Percentiles rank a stretch among this genome's conserved stretches.
Evolutionary conservation across 1,140 invertebrate genomes (phyloP).

Genomic region (Adelges cooleyi): DNA sequence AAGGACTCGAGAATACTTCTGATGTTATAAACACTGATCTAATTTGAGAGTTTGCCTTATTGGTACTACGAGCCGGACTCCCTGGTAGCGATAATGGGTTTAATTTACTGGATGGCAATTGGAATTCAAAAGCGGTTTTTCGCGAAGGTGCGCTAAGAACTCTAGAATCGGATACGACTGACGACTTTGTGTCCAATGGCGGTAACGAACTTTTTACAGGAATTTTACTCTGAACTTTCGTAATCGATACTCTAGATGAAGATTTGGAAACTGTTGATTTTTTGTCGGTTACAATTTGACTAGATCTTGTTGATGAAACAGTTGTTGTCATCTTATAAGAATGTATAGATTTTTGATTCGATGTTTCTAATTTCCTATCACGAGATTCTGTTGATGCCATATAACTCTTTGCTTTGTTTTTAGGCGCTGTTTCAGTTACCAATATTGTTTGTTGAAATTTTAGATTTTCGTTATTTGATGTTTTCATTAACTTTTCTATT

Average conservation of each 20-base stretch:
- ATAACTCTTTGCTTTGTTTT: conserved; percentile 5
- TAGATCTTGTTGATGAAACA: background rate
- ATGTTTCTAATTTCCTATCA: background rate
- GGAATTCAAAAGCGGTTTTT: conserved; percentile 6
- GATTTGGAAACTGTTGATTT: background rate
- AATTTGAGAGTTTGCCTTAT: background rate
- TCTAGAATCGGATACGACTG: background rate
- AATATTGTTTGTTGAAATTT: too few species aligned
- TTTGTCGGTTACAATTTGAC: background rate
- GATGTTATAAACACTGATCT: too few species aligned
- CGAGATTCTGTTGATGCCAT: conserved; percentile 13
- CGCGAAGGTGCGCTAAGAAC: background rate
- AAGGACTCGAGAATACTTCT: conserved; percentile 6
- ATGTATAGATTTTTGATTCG: too few species aligned
- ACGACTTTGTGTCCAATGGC: background rate
- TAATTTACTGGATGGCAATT: background rate
- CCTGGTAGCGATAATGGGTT: background rate
- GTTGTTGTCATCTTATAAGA: too few species aligned
- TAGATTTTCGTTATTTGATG: too few species aligned
- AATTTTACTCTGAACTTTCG: background rate
- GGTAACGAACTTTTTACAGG: background rate
- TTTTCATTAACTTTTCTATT: too few species aligned
- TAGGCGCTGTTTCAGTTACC: too few species aligned
- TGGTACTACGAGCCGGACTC: background rate
- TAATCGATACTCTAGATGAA: conserved; percentile 7